Percentiles rank a stretch among this genome's conserved stretches.
Evolutionary conservation across 2,888 invertebrate genomes (phyloP).

Genomic region (Netelia fuscicornis): DNA sequence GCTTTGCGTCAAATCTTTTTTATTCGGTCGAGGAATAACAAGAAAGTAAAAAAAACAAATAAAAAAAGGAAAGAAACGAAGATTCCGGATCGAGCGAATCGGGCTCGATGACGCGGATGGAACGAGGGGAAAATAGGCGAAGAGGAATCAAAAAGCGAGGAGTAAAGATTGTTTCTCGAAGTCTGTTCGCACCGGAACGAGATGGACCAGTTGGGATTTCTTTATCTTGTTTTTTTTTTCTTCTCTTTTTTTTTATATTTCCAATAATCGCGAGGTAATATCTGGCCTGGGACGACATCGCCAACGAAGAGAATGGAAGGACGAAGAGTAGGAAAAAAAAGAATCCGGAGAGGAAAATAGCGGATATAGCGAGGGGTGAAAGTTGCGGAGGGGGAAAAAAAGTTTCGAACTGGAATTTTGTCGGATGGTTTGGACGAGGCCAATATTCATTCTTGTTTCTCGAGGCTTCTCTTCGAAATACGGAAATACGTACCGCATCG

Average conservation of each 20-base stretch:
- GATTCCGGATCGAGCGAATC: not conserved
- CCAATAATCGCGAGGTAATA: slow-evolving; percentile 25
- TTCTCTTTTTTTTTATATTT: not conserved
- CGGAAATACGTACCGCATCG: not conserved
- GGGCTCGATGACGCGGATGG: not conserved
- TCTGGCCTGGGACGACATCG: not conserved
- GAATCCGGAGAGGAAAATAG: not conserved
- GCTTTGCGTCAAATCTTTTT: not conserved
- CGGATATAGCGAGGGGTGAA: not conserved
- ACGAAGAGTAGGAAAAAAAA: not conserved
- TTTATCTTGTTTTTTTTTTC: not conserved
- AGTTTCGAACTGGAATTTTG: not conserved
- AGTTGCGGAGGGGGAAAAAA: slow-evolving; percentile 14
- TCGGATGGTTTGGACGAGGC: not conserved
- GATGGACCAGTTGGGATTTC: not conserved
- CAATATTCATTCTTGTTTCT: slow-evolving; percentile 8
- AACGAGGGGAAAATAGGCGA: not conserved
- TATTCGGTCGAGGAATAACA: not conserved
- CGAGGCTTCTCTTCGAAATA: not conserved
- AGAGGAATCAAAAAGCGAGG: not conserved
- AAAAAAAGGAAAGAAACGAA: not conserved
- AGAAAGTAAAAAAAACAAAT: too few relatives aligned
- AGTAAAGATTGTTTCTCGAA: slow-evolving; percentile 9
- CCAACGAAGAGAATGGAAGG: not conserved
- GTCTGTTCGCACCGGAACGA: not conserved